phyloP scores from a whole-genome alignment of 2,888 invertebrate genomes.

The Germaria angustata region DNA sequence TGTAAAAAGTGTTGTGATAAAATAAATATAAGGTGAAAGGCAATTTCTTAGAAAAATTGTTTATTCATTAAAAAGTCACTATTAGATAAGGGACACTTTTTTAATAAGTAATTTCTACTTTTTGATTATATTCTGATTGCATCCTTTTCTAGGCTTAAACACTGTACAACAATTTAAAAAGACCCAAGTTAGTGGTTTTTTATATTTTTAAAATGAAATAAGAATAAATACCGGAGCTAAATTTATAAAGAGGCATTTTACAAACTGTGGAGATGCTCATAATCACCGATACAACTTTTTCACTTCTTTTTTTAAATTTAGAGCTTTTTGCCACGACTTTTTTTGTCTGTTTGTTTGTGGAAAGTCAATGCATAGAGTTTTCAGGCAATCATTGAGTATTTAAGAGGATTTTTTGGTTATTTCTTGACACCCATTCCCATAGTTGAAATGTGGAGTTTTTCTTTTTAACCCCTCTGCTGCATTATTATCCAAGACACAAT shows the following conservation, averaged over 20 bases:
- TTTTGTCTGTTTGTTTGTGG: background rate
- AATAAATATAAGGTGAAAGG: too few species aligned
- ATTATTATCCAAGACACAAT: constrained; percentile 31
- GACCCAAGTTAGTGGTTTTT: background rate
- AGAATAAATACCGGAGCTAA: background rate
- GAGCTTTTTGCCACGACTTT: constrained; percentile 41
- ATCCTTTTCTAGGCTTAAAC: too few species aligned
- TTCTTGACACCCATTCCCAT: constrained; percentile 9
- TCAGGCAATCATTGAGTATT: constrained; percentile 75
- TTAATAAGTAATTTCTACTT: too few species aligned
- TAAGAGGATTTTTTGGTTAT: constrained; percentile 74
- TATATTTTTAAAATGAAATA: background rate
- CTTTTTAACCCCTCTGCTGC: constrained; percentile 8
- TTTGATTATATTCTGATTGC: too few species aligned
- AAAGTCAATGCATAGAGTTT: constrained; percentile 54
- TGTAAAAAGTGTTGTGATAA: too few species aligned
- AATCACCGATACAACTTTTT: constrained; percentile 71
- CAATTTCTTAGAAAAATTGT: too few species aligned
- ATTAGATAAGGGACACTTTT: too few species aligned
- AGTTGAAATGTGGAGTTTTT: background rate
- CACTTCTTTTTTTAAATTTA: background rate
- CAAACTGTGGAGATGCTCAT: constrained; percentile 78
- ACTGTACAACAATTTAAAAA: background rate
- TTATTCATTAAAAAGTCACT: too few species aligned
- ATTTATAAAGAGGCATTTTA: constrained; percentile 71